These are phyloP conservation scores for Opisthograptis luteolata DNA, from an alignment of 2,888 invertebrate genomes.

Conservation along the genomic window DNA sequence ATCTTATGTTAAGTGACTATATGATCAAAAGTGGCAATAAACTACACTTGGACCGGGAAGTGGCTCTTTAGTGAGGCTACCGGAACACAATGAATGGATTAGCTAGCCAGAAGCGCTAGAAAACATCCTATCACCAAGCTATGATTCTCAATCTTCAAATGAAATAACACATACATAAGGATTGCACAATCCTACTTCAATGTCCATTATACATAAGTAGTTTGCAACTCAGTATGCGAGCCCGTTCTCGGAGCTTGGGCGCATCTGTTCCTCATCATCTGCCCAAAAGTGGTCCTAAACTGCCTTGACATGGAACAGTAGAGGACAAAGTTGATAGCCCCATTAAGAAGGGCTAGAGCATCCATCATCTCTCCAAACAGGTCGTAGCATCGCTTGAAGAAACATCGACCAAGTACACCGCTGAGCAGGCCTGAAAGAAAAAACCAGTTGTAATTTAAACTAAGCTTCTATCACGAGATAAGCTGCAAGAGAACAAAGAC, in stretches of 20 bases:
- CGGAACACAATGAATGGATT: too few relatives aligned
- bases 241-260: conserved; percentile 73
- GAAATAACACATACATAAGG: too few relatives aligned
- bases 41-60: too few relatives aligned
- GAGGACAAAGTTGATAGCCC: conserved; percentile 96
- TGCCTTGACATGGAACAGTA: conserved; percentile 98
- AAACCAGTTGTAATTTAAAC: too few relatives aligned
- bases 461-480: too few relatives aligned
- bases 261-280: conserved; percentile 87
- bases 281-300: conserved; percentile 92
- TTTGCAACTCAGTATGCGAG: conserved; percentile 86
- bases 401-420: conserved; percentile 87
- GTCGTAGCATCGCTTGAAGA: conserved; percentile 92
- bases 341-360: conserved; percentile 94
- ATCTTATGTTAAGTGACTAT: too few relatives aligned
- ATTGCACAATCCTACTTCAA: background rate
- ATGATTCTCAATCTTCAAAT: too few relatives aligned
- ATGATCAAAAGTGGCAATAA: too few relatives aligned
- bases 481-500: too few relatives aligned
- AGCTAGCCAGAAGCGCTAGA: too few relatives aligned
- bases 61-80: too few relatives aligned
- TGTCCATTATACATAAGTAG: conserved; percentile 83
- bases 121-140: too few relatives aligned
- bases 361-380: conserved; percentile 95
- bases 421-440: conserved; percentile 82